phyloP scores from a whole-genome alignment of 64 coral and sea anemone genomes.

The Orbicella faveolata region DNA sequence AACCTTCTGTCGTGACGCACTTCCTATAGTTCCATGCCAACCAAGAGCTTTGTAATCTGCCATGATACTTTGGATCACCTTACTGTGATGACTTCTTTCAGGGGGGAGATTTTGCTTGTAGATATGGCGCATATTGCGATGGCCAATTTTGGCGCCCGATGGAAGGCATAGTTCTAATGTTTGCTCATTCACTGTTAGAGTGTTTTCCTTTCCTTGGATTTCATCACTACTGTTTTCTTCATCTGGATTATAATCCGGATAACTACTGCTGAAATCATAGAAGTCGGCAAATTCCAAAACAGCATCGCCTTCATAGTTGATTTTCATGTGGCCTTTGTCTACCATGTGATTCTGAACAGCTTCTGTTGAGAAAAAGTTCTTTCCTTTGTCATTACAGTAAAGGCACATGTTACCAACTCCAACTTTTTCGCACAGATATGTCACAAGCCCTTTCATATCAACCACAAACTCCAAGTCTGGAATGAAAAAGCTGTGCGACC shows the following conservation, averaged over 20 bases:
- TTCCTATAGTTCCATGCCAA: constrained; percentile 85
- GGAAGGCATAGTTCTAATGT: constrained; percentile 90
- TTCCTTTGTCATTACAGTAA: constrained; percentile 96
- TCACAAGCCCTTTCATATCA: constrained; percentile 77
- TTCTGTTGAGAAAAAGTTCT: constrained; percentile 81
- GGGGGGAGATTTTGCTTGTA: constrained; percentile 87
- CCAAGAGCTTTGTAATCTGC: constrained; percentile 94
- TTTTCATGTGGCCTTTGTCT: constrained; percentile 88
- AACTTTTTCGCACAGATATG: constrained; percentile 91
- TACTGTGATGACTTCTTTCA: constrained; percentile 72
- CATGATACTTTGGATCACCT: constrained; percentile 76
- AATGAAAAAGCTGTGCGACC: constrained; percentile 95
- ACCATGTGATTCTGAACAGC: constrained; percentile 93
- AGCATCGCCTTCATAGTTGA: constrained; percentile 82
- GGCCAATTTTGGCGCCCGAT: constrained; percentile 84
- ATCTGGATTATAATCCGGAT: constrained; percentile 62
- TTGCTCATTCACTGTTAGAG: constrained; percentile 66
- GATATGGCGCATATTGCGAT: constrained; percentile 79
- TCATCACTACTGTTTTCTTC: constrained; percentile 38
- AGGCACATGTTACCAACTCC: constrained; percentile 92
- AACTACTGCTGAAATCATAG: constrained; percentile 91
- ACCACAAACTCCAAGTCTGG: constrained; percentile 93
- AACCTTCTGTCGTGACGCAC: constrained; percentile 72
- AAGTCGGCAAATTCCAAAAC: constrained; percentile 91
- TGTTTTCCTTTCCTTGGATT: constrained; percentile 10